Base-by-base conservation (phyloP, 2,888 invertebrate species). In the Lasioglossum lativentre region DNA sequence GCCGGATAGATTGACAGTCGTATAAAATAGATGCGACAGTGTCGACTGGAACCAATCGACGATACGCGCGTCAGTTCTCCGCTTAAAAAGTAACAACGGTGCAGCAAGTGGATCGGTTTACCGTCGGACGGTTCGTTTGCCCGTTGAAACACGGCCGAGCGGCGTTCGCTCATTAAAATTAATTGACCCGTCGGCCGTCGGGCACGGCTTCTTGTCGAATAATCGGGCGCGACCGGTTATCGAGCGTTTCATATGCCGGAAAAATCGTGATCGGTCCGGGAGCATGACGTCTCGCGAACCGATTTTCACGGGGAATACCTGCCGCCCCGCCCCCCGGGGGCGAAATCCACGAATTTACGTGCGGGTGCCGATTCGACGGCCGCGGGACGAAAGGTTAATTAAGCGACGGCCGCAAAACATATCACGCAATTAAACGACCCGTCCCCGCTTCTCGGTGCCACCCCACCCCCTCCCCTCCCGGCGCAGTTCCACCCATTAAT, bases 131-230 rank as follows among this genome's bases (percentile, higher is more conserved):
- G 30, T 73, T 78, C 78, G 47, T 80, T 78, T 78, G 56, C 27
- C 23, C 42, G 73, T 56, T 78, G 71, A 81, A 85, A 78, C 77
- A 76, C 52, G 85, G 74, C 42, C 27, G 14, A 27, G 34, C 30
- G 68, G 75, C 78, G 75, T 70, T 56, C 76, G 74, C 59, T 91
- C 88, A 87, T 90, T 91, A 89, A 88, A 91, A 90, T 91, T 88
- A 89, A 91, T 91, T 89, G 91, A 88, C 80, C 79, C 45, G 42
- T 47, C 56, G 75, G 78, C 79, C 45, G 42, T 47, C 63, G 75
- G 78, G 73, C 56, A 52, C 63, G 74, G 45, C 52, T 76, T 42
- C 63, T 75, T 66, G 47, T 75, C 34, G 78, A 74, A 77, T 74
- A 75, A 78, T 83, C 52, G 52, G n/a, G n/a, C 78, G 68, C 68